Conservation (phyloP, 2,113 vertebrate genomes). For the Calidris pugnax region DNA sequence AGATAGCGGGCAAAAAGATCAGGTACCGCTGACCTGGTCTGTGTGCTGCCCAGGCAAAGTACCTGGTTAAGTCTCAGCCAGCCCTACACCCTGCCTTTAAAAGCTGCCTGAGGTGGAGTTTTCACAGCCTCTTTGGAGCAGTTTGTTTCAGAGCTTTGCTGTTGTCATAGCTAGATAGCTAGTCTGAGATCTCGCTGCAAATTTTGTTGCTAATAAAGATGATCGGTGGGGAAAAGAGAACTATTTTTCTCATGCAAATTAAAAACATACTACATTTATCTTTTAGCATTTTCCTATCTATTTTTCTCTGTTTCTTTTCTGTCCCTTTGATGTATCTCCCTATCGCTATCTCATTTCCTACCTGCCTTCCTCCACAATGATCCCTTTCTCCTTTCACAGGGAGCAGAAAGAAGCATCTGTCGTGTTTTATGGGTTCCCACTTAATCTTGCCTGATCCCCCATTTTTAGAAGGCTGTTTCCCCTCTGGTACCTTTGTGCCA, state of each 20-base stretch:
- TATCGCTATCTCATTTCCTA: background rate
- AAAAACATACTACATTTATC: conserved; percentile 20
- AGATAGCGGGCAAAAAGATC: background rate
- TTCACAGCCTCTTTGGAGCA: background rate
- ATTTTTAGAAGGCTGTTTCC: background rate
- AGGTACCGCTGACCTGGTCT: background rate
- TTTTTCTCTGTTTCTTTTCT: conserved; percentile 18
- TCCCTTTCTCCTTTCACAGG: background rate
- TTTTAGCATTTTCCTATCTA: background rate
- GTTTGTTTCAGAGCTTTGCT: conserved; percentile 23
- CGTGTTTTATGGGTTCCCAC: background rate
- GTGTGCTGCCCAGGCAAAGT: background rate
- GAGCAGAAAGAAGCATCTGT: background rate
- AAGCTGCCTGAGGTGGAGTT: background rate
- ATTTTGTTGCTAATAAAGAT: conserved; percentile 55
- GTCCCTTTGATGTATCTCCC: background rate
- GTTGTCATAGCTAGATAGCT: conserved; percentile 43
- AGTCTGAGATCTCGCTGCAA: background rate
- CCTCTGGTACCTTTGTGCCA: background rate
- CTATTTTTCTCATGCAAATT: conserved; percentile 48
- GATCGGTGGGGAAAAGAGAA: conserved; percentile 18
- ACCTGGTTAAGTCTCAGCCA: background rate
- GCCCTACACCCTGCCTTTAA: background rate
- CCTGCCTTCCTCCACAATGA: background rate
- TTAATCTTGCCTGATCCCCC: background rate